These are phyloP conservation scores for Caenorhabditis parvicauda DNA, from an alignment of 2,888 invertebrate genomes.

Conservation along the genomic window DNA sequence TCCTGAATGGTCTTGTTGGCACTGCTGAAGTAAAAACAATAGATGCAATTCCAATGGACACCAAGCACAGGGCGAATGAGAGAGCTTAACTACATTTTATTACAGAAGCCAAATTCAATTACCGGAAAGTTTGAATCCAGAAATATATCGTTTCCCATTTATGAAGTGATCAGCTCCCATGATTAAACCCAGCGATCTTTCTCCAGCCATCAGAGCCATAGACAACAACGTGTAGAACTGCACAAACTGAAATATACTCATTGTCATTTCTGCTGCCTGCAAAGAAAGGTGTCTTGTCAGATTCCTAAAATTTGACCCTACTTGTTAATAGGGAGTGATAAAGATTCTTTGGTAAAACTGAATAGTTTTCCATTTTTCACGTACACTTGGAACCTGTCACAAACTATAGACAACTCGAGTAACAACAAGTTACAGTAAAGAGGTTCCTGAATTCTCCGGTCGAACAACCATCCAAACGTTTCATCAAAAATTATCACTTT, in stretches of 20 bases:
- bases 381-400: no score
- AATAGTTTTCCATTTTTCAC: no score
- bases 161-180: constrained; percentile 16
- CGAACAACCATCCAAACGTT: no score
- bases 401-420: no score
- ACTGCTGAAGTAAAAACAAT: constrained; percentile 30
- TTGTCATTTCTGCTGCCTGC: no score
- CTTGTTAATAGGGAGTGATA: no score
- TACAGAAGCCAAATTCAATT: neutral
- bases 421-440: no score
- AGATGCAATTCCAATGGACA: constrained; percentile 15
- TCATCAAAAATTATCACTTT: no score
- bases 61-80: constrained; percentile 3
- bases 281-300: neutral
- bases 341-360: no score
- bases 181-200: constrained; percentile 46
- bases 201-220: constrained; percentile 51
- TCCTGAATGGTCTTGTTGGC: constrained; percentile 48
- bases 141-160: constrained; percentile 13
- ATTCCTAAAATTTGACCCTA: neutral
- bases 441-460: no score
- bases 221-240: constrained; percentile 49
- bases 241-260: constrained; percentile 47
- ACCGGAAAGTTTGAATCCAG: constrained; percentile 15
- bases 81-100: neutral